Base-by-base conservation (phyloP, 1,140 invertebrate species). In the Melipona quadrifasciata region DNA sequence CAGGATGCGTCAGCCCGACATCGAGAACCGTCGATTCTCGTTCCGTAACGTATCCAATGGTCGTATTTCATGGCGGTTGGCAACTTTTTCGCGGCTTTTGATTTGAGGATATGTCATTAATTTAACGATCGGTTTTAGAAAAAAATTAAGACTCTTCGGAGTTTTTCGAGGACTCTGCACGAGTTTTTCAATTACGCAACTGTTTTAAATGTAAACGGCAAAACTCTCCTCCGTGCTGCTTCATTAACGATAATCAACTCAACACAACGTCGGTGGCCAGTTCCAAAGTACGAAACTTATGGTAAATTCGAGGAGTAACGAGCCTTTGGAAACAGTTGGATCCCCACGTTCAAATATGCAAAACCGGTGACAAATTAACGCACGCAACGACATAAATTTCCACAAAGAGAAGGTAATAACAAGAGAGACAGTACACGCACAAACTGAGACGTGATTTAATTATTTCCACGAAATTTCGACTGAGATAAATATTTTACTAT, bases 401-500 rank as follows among this genome's bases (percentile, higher is more conserved):
- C 39, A 47, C 55, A 8, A 61, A 31, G 78, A 80, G 78, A 80
- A 80, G 71, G 78, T 34, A 71, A 19, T 34, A 57, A 21, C 12
- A 16, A 21, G 10, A 1, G 12, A 34, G n/a, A n/a, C n/a, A n/a
- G n/a, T n/a, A 31, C 16, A 47, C 14, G 8, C n/a, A 10, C 17
- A 21, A 12, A 3, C 31, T 24, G 27, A 74, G 74, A 81, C 27
- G 74, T n/a, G 31, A 74, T 16, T 51, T 24, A 65, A 82, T 82
- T 74, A 82, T 65, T 82, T 65, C 58, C 58, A 27, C 12, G 2
- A 21, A 12, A 39, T 34, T 1, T 1, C 14, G 11, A 58, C n/a
- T 21, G 14, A 74, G 65, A 64, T 39, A 65, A 81, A 81, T 57
- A 65, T 81, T 81, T 65, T 65, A 74, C 65, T 74, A n/a, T 57